These are phyloP conservation scores for Streblospio benedicti DNA, from an alignment of 1,140 invertebrate genomes.

Conservation along the genomic window DNA sequence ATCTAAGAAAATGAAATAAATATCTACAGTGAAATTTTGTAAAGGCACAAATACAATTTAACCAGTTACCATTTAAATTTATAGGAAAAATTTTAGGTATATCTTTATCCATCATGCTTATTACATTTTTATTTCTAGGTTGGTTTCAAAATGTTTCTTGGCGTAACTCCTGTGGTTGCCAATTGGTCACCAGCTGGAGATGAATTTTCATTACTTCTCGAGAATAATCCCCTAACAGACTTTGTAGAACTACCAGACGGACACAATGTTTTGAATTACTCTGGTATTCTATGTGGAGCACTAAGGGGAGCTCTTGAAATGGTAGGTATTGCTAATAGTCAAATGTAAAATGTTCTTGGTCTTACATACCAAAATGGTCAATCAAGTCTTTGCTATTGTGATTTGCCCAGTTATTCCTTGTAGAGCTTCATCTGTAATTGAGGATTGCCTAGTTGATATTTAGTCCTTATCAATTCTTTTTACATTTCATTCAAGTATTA, in stretches of 20 bases:
- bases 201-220: conserved; percentile 92
- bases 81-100: too few relatives aligned
- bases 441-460: too few relatives aligned
- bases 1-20: too few relatives aligned
- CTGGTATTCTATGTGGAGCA: conserved; percentile 86
- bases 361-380: too few relatives aligned
- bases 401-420: too few relatives aligned
- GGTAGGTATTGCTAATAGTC: conserved; percentile 65
- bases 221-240: conserved; percentile 92
- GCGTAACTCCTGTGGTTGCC: conserved; percentile 77
- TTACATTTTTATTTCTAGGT: conserved; percentile 45
- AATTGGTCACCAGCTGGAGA: conserved; percentile 90
- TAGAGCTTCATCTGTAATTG: too few relatives aligned
- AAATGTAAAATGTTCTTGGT: too few relatives aligned
- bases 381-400: too few relatives aligned
- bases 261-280: conserved; percentile 77
- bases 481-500: background rate
- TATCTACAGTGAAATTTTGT: too few relatives aligned
- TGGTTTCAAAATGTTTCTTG: conserved; percentile 82
- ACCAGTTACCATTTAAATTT: too few relatives aligned
- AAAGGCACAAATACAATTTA: too few relatives aligned
- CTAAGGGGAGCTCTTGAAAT: conserved; percentile 83
- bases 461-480: too few relatives aligned
- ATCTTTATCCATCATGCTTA: background rate
- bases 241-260: conserved; percentile 95